A percentile compares a stretch with the other conserved stretches of the same genome.
These are phyloP conservation scores for Albula glossodonta DNA, from an alignment of 2,113 vertebrate species.

Conservation along the genomic window DNA sequence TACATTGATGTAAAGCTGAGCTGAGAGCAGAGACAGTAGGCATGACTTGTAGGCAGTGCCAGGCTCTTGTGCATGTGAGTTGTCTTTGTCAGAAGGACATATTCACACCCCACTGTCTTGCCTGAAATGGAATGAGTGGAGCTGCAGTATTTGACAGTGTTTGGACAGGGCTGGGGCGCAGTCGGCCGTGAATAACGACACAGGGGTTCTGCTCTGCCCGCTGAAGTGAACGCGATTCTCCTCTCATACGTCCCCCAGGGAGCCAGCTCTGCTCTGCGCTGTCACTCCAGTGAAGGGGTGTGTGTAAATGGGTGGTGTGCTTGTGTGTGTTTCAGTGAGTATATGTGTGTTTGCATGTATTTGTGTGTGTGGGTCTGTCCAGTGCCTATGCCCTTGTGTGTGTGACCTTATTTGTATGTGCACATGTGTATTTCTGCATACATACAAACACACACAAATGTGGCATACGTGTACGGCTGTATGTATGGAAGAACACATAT, in stretches of 20 bases:
- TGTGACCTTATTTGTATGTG: too few species aligned
- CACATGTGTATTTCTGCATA: conserved; percentile 23
- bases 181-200: not conserved
- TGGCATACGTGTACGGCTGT: too few species aligned
- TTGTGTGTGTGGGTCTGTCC: too few species aligned
- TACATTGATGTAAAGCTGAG: not conserved
- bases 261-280: too few species aligned
- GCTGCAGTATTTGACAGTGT: not conserved
- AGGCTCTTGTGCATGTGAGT: not conserved
- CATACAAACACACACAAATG: not conserved
- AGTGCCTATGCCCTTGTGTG: too few species aligned
- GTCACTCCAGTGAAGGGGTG: not conserved
- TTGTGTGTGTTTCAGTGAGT: conserved; percentile 23
- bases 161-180: not conserved
- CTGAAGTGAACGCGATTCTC: not conserved
- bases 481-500: too few species aligned
- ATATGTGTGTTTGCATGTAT: conserved; percentile 14
- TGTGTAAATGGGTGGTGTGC: not conserved
- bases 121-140: not conserved
- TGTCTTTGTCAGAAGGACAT: not conserved
- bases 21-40: not conserved
- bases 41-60: not conserved
- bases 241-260: not conserved
- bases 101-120: not conserved
- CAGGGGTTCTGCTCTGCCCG: not conserved